These are phyloP conservation scores for Tenthredo scrophulariae DNA, from an alignment of 2,888 invertebrate species.

Conservation along the genomic window DNA sequence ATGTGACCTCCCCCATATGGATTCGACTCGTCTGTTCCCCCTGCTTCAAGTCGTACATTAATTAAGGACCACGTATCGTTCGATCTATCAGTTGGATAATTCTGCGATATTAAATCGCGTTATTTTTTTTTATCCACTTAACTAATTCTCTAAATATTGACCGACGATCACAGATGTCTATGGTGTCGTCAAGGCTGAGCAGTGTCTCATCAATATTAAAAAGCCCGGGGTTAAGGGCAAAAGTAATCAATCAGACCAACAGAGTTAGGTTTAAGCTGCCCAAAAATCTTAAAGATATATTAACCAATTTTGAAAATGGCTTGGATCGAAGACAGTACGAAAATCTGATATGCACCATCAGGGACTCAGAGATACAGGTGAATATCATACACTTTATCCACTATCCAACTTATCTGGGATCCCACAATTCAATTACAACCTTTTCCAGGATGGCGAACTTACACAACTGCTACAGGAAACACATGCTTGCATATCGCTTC, in stretches of 20 bases:
- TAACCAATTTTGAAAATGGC: slow-evolving; percentile 77
- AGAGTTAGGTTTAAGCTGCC: slow-evolving; percentile 79
- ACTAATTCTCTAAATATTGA: no score
- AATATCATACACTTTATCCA: background rate
- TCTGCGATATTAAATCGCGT: background rate
- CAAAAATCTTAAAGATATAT: slow-evolving; percentile 78
- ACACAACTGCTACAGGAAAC: slow-evolving; percentile 80
- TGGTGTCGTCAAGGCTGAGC: slow-evolving; percentile 72
- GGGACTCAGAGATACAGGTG: slow-evolving; percentile 79
- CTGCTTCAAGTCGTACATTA: background rate
- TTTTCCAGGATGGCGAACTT: slow-evolving; percentile 80
- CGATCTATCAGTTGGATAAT: background rate
- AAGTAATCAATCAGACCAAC: slow-evolving; percentile 65
- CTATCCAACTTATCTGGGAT: background rate
- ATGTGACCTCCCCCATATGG: slow-evolving; percentile 17
- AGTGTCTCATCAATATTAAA: slow-evolving; percentile 73
- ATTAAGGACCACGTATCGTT: background rate
- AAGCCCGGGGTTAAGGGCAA: slow-evolving; percentile 67
- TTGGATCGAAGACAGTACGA: slow-evolving; percentile 78
- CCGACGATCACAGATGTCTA: slow-evolving; percentile 71
- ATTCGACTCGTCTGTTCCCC: background rate
- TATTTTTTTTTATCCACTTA: no score
- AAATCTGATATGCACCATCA: slow-evolving; percentile 79
- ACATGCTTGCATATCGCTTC: slow-evolving; percentile 81
- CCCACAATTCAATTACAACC: background rate